A percentile compares a stretch with the other conserved stretches of the same genome.
Conservation (phyloP, 2,113 vertebrate species). For the human (Homo sapiens) region GRCh38 chrX:68712501-68713000, state of each 20-base stretch:
- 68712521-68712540: background rate
- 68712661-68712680: background rate
- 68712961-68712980: slow-evolving; percentile 94
- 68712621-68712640: background rate
- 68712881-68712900: background rate
- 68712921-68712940: slow-evolving; percentile 93
- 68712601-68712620: background rate
- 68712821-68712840: background rate
- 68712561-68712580: background rate
- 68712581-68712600: background rate
- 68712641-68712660: background rate
- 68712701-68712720: too few species aligned
- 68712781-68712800: background rate
- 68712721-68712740: background rate
- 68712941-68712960: slow-evolving; percentile 93
- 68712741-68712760: background rate
- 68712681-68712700: background rate
- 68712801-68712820: background rate
- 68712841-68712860: background rate
- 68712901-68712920: slow-evolving; percentile 91
- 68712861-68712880: background rate
- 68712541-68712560: background rate
- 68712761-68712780: background rate
- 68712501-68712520: background rate
- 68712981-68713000: slow-evolving; percentile 86